These are phyloP conservation scores for Octopus sinensis DNA, from an alignment of 1,140 invertebrate species.

Conservation along the genomic window DNA sequence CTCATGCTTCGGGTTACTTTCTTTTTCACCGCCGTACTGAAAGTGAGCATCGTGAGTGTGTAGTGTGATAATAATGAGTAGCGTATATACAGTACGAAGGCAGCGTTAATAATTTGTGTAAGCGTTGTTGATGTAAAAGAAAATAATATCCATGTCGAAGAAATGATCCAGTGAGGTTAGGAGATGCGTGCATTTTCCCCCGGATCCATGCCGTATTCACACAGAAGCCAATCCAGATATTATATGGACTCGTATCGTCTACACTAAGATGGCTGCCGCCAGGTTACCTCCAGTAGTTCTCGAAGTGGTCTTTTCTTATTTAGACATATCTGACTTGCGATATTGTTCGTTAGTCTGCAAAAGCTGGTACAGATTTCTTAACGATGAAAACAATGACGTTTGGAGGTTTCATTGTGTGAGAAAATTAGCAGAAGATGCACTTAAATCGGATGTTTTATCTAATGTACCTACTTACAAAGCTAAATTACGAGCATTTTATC, in stretches of 20 bases:
- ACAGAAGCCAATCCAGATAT: background rate
- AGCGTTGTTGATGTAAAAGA: too few species aligned
- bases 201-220: too few species aligned
- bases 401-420: conserved; percentile 88
- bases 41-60: too few species aligned
- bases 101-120: too few species aligned
- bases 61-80: too few species aligned
- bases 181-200: too few species aligned
- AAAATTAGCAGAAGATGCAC: conserved; percentile 83
- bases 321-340: conserved; percentile 79
- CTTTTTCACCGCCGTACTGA: too few species aligned
- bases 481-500: conserved; percentile 89
- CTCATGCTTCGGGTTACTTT: too few species aligned
- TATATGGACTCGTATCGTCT: background rate
- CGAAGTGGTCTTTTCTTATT: conserved; percentile 90
- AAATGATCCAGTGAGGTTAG: too few species aligned
- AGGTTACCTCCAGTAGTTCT: conserved; percentile 74
- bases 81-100: too few species aligned
- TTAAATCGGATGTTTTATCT: conserved; percentile 87
- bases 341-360: conserved; percentile 91
- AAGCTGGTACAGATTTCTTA: conserved; percentile 85
- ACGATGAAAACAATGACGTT: conserved; percentile 91
- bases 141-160: too few species aligned
- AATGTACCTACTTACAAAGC: conserved; percentile 88
- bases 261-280: conserved; percentile 40